Conservation (phyloP, 1,140 invertebrate species). For the Varroa destructor region DNA sequence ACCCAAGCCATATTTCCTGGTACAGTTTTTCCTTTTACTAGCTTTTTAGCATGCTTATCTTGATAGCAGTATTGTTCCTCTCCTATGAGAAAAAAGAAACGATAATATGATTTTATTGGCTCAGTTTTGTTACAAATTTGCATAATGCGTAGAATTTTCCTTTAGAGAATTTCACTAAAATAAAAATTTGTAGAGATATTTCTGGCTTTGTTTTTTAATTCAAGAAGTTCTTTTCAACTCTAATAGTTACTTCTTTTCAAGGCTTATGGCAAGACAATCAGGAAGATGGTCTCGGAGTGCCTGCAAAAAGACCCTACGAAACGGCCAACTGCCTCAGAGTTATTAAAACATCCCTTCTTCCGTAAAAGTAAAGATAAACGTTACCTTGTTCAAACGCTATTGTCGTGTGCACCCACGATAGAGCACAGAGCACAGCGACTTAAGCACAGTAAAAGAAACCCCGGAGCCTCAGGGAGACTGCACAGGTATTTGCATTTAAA, state of each 20-base stretch:
- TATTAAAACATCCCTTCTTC: slow-evolving; percentile 96
- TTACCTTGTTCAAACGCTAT: slow-evolving; percentile 76
- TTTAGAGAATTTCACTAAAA: too few species aligned
- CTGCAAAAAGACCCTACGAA: slow-evolving; percentile 87
- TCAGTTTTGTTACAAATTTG: not conserved
- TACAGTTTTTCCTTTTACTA: too few species aligned
- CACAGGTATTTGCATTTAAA: slow-evolving; percentile 43
- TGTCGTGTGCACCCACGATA: slow-evolving; percentile 69
- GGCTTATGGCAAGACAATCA: slow-evolving; percentile 87
- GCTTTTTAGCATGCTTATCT: not conserved
- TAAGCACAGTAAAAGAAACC: slow-evolving; percentile 49
- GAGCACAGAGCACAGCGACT: slow-evolving; percentile 71
- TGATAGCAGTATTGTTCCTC: not conserved
- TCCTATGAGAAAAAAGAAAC: too few species aligned
- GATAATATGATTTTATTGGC: too few species aligned
- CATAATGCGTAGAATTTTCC: too few species aligned
- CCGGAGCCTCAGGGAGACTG: slow-evolving; percentile 74
- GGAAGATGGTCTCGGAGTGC: slow-evolving; percentile 87
- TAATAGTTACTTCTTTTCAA: not conserved
- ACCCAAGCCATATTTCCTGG: too few species aligned
- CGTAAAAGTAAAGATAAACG: slow-evolving; percentile 96
- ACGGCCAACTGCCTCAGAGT: slow-evolving; percentile 85
- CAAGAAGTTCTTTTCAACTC: too few species aligned
- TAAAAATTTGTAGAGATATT: too few species aligned
- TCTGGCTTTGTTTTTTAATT: too few species aligned